These are phyloP conservation scores for Onychomys leucogaster DNA, from an alignment of 2,797 vertebrate genomes.

Conservation along the genomic window DNA sequence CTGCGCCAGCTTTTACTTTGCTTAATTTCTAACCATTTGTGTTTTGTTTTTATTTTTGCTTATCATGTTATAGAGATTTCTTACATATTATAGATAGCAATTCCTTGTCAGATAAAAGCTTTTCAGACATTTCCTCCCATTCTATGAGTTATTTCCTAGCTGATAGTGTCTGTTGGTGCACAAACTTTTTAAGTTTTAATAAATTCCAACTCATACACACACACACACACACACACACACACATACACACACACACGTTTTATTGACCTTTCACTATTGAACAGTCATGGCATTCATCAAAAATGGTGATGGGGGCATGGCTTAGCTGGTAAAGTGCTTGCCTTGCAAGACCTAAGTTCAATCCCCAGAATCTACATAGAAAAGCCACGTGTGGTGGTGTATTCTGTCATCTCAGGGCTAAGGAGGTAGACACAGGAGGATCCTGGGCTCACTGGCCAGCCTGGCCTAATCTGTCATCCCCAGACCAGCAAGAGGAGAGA, in stretches of 20 bases:
- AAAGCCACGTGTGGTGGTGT: background rate
- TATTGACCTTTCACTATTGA: background rate
- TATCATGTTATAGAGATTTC: background rate
- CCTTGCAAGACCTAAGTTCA: background rate
- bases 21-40: background rate
- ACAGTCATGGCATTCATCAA: background rate
- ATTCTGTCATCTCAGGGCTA: too few relatives aligned
- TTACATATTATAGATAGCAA: background rate
- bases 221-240: too few relatives aligned
- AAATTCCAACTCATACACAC: background rate
- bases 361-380: background rate
- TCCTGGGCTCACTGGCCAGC: background rate
- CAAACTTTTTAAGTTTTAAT: background rate
- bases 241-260: too few relatives aligned
- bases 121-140: slow-evolving; percentile 25
- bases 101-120: background rate
- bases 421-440: background rate
- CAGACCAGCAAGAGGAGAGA: background rate
- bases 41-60: background rate
- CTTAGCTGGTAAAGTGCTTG: background rate
- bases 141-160: background rate
- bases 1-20: background rate
- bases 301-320: background rate
- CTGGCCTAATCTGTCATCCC: background rate
- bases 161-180: background rate